Evolutionary conservation across 2,888 invertebrate genomes (phyloP).

Genomic region (Pammene aurita): DNA sequence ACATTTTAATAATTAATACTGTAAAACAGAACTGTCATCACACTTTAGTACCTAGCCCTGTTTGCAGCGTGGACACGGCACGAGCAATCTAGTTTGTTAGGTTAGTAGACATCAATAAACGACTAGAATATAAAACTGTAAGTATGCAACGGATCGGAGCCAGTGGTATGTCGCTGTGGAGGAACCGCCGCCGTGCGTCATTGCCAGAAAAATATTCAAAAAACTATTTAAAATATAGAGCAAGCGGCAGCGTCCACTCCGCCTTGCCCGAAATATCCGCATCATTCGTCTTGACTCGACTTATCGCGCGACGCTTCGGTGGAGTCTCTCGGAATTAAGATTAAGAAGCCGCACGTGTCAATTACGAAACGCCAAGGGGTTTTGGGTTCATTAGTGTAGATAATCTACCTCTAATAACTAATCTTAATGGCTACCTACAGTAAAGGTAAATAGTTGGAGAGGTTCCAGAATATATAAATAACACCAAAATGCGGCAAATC

Average conservation of each 20-base stretch:
- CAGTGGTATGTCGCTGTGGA: conserved; percentile 61
- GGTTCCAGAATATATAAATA: conserved; percentile 37
- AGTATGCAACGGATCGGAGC: conserved; percentile 61
- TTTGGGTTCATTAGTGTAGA: conserved; percentile 41
- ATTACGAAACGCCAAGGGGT: conserved; percentile 52
- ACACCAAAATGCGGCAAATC: conserved; percentile 27
- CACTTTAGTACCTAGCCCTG: conserved; percentile 78
- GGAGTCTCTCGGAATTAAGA: conserved; percentile 56
- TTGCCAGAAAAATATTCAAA: conserved; percentile 63
- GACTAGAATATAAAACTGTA: conserved; percentile 62
- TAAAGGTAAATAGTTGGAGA: conserved; percentile 35
- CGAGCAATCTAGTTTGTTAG: conserved; percentile 75
- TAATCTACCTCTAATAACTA: conserved; percentile 39
- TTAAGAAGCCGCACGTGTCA: conserved; percentile 57
- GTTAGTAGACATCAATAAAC: conserved; percentile 82
- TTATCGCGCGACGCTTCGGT: conserved; percentile 37
- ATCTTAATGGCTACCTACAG: conserved; percentile 36
- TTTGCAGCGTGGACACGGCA: conserved; percentile 68
- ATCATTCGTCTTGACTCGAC: conserved; percentile 48
- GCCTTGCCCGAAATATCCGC: conserved; percentile 71
- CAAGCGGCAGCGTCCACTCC: conserved; percentile 59
- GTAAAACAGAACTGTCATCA: conserved; percentile 61
- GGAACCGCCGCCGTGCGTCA: conserved; percentile 76
- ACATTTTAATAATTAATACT: conserved; percentile 56
- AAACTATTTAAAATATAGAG: conserved; percentile 62